Evolutionary conservation across 1,140 invertebrate genomes (phyloP), one percentile per base, ranked within the genome.

Genomic region (Brachionus rubens): DNA sequence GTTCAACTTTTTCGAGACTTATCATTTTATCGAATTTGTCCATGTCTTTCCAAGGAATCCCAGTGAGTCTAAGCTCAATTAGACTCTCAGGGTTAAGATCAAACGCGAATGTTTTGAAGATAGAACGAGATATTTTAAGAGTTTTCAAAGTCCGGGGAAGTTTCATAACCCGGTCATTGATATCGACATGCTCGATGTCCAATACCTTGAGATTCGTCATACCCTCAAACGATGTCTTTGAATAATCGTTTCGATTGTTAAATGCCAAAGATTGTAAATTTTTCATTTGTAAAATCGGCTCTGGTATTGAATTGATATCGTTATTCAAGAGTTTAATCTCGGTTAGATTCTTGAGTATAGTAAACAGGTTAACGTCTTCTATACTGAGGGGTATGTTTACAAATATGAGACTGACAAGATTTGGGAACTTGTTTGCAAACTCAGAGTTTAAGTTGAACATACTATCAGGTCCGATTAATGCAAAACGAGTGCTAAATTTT

Each of bases 261-360:
- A 62, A 62, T 16, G 4, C 21, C 14, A 62, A 19, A 19, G 56
- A n/a, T 19, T 33, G 33, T 40, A 62, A 19, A n/a, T 33, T n/a
- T 2, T 62, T 16, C 36, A 62, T 21, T 16, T 62, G 16, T 36
- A 62, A 30, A 28, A 62, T 16, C 21, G 56, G 36, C 33, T 62
- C 33, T 36, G 56, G 33, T 1, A 62, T 14, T 19, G 16, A 21
- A 3, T 62, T 19, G 1, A 62, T 6, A 1, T 62, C 33, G 36
- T 62, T 62, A 33, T 62, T 62, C 28, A 62, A 7, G 6, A 62
- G 33, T 62, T 36, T 62, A 19, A 62, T 19, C 16, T 62, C 56
- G 12, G 12, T 19, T 62, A 62, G 21, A 36, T 28, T 16, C 2
- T n/a, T 33, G 28, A 62, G 36, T 6, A 36, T 28, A 36, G 33